A percentile compares a stretch with the other conserved stretches of the same genome.
Conservation (phyloP, 2,888 invertebrate species). For the Tipula lateralis region DNA sequence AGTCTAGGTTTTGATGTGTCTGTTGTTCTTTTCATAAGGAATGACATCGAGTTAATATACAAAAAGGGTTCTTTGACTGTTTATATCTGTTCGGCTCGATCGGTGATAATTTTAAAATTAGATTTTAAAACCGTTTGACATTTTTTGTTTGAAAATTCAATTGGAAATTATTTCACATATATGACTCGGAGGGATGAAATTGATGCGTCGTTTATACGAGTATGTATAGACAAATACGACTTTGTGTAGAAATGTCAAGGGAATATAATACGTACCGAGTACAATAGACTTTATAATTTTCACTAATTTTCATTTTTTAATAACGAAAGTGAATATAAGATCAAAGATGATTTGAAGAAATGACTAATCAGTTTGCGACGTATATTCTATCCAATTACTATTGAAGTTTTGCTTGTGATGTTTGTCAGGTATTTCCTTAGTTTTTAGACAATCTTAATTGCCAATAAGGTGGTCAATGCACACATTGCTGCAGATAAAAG, state of each 20-base stretch:
- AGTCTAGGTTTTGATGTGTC: not conserved
- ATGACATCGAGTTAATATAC: not conserved
- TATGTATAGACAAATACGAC: not conserved
- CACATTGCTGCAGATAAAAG: too few species aligned
- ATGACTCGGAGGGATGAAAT: not conserved
- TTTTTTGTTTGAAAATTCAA: not conserved
- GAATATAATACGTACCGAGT: not conserved
- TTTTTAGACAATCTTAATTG: too few species aligned
- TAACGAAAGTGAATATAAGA: not conserved
- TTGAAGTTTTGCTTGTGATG: too few species aligned
- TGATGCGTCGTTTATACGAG: not conserved
- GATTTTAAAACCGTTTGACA: slow-evolving; percentile 11
- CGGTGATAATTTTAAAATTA: slow-evolving; percentile 19
- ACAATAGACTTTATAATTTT: not conserved
- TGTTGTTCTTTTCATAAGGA: not conserved
- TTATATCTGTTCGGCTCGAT: not conserved
- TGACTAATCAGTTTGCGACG: not conserved
- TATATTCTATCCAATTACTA: too few species aligned
- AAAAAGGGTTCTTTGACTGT: not conserved
- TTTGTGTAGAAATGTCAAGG: not conserved
- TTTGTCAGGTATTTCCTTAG: too few species aligned
- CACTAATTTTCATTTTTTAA: not conserved
- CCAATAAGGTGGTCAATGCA: too few species aligned
- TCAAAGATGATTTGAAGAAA: not conserved
- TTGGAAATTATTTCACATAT: not conserved